Percentiles rank a stretch among this genome's conserved stretches.
Conservation (phyloP, 1,140 invertebrate genomes). For the Calephelis virginiensis region DNA sequence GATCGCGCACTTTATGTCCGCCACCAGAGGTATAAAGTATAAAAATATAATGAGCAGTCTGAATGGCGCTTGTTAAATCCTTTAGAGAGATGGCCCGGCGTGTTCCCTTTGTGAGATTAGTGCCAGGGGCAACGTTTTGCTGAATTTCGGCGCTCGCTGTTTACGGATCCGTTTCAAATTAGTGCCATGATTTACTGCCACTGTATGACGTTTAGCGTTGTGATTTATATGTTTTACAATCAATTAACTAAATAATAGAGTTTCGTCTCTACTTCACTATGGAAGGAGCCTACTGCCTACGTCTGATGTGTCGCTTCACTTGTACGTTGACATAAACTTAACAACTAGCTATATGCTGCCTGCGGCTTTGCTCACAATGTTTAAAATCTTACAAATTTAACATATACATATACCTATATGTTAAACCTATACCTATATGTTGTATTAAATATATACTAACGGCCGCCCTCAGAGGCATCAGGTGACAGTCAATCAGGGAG, state of each 20-base stretch:
- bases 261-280: not conserved
- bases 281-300: too few relatives aligned
- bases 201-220: slow-evolving; percentile 45
- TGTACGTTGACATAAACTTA: too few relatives aligned
- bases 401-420: too few relatives aligned
- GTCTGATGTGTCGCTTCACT: too few relatives aligned
- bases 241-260: slow-evolving; percentile 28
- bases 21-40: slow-evolving; percentile 73
- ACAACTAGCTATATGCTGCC: too few relatives aligned
- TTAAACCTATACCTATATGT: too few relatives aligned
- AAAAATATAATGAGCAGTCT: slow-evolving; percentile 76
- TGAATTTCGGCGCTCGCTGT: slow-evolving; percentile 46
- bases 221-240: slow-evolving; percentile 49
- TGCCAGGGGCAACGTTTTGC: slow-evolving; percentile 45
- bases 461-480: too few relatives aligned
- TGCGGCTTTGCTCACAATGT: too few relatives aligned
- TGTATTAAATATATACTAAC: too few relatives aligned
- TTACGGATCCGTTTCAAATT: slow-evolving; percentile 72
- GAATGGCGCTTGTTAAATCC: slow-evolving; percentile 76
- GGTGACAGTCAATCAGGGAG: too few relatives aligned
- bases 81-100: slow-evolving; percentile 60
- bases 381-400: too few relatives aligned
- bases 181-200: slow-evolving; percentile 62
- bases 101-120: slow-evolving; percentile 70
- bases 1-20: slow-evolving; percentile 73